Base-by-base conservation (phyloP, 92 coral and sea anemone genomes). In the Chrysogorgia sp. region DNA sequence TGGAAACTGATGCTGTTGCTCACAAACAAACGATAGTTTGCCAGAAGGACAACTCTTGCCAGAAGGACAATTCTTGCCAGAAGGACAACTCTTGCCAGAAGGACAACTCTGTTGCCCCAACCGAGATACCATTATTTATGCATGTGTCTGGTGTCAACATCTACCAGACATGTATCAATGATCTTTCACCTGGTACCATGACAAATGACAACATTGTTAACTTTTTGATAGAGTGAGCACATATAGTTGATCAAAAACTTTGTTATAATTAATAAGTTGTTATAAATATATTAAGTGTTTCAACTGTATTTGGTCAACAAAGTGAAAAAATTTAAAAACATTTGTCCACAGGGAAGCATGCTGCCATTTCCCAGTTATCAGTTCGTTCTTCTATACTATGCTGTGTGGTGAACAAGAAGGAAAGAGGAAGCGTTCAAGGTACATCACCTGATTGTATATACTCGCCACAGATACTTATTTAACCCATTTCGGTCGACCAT, bases 391-490 rank as follows among this genome's bases (percentile, higher is more conserved):
- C 30, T 56, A 19, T 17, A 56, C 62, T 56, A 20, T 28, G 9
- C 20, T 56, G 62, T 56, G 26, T 56, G 62, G 62, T 56, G 62
- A 56, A n/a, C n/a, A n/a, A n/a, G n/a, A n/a, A n/a, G n/a, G 56
- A 48, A 48, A 17, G 21, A 48, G 21, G 56, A 56, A 20, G 30
- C 12, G 24, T 56, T 56, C 62, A 20, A 20, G 62, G 62, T 56
- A 56, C 30, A 28, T 12, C 10, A 56, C 24, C 10, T 10, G 26
- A 56, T 56, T 56, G 12, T 22, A 0, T 1, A 8, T 56, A 10
- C 20, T 56, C 30, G 0, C 17, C 10, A 37, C 43, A 37, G 12
- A 20, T 20, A 10, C 30, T 28, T 56, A 20, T 28, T 1, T 10
- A 3, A 20, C 62, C 30, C 10, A 20, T 12, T 10, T 56, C 26